Evolutionary conservation across 2,113 vertebrate species (phyloP).

Genomic region (Ictalurus furcatus): DNA sequence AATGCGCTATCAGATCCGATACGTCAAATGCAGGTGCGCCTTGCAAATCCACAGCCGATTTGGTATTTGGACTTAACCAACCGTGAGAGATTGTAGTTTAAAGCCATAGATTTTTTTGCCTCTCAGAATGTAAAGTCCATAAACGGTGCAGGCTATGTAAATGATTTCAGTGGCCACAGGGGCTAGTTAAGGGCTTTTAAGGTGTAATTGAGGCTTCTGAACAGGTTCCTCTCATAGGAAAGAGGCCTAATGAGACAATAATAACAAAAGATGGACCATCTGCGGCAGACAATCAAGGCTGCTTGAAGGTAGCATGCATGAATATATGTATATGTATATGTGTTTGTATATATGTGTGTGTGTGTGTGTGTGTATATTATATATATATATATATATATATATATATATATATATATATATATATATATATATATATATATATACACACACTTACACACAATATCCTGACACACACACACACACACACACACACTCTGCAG

Average conservation of each 20-base stretch:
- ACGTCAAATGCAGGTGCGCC: slow-evolving; percentile 47
- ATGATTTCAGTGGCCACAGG: slow-evolving; percentile 50
- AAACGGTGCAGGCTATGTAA: slow-evolving; percentile 50
- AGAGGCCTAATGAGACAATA: slow-evolving; percentile 48
- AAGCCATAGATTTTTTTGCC: slow-evolving; percentile 44
- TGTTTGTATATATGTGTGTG: neutral
- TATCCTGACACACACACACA: neutral
- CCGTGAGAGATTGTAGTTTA: slow-evolving; percentile 49
- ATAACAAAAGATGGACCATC: slow-evolving; percentile 51
- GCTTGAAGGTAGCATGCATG: slow-evolving; percentile 42
- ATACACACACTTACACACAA: too few relatives aligned
- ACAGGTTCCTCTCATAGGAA: slow-evolving; percentile 46
- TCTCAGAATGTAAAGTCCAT: slow-evolving; percentile 50
- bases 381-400: neutral
- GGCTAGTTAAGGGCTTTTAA: slow-evolving; percentile 48
- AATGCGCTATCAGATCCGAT: slow-evolving; percentile 54
- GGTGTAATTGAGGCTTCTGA: slow-evolving; percentile 48
- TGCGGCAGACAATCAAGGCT: slow-evolving; percentile 47
- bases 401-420: too few relatives aligned
- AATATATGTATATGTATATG: slow-evolving; percentile 29
- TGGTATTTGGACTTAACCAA: slow-evolving; percentile 52
- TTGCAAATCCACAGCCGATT: slow-evolving; percentile 19
- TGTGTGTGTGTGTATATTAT: neutral
- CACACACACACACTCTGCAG: slow-evolving; percentile 17
- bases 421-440: too few relatives aligned